phyloP scores from a whole-genome alignment of 1,140 invertebrate species.

The Drosophila teissieri region DNA sequence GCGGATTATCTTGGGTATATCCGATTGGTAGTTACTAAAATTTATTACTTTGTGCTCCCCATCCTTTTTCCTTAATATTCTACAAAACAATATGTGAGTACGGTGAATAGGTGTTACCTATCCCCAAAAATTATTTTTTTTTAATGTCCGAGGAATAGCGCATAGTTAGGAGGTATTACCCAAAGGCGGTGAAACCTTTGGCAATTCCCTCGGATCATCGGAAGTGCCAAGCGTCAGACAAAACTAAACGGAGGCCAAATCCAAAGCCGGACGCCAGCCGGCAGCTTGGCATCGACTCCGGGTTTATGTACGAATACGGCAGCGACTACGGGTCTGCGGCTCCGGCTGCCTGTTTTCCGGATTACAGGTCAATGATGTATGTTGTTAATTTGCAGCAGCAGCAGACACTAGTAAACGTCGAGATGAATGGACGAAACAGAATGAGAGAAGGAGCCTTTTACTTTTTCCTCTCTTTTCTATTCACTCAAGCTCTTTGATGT shows the following conservation, averaged over 20 bases:
- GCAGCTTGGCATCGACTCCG: constrained; percentile 24
- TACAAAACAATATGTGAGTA: too few species aligned
- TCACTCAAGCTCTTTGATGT: constrained; percentile 44
- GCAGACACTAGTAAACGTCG: constrained; percentile 23
- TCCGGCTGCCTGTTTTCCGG: constrained; percentile 11
- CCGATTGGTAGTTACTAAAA: not conserved
- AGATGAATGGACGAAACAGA: constrained; percentile 14
- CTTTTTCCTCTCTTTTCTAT: not conserved
- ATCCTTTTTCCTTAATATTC: too few species aligned
- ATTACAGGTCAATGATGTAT: constrained; percentile 73
- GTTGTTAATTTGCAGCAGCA: constrained; percentile 63
- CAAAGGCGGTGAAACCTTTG: not conserved
- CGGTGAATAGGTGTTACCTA: too few species aligned
- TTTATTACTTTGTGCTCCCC: too few species aligned
- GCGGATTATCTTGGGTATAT: not conserved
- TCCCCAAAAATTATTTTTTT: too few species aligned
- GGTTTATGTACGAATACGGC: constrained; percentile 7
- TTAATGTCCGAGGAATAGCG: too few species aligned
- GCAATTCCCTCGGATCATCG: not conserved
- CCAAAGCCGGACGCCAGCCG: constrained; percentile 19
- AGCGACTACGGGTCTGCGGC: constrained; percentile 10
- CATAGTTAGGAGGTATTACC: too few species aligned
- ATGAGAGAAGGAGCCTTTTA: constrained; percentile 3
- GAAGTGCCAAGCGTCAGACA: not conserved
- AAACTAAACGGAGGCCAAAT: constrained; percentile 9